Conservation (phyloP, 2,797 vertebrate genomes). For the Gastrophryne carolinensis region DNA sequence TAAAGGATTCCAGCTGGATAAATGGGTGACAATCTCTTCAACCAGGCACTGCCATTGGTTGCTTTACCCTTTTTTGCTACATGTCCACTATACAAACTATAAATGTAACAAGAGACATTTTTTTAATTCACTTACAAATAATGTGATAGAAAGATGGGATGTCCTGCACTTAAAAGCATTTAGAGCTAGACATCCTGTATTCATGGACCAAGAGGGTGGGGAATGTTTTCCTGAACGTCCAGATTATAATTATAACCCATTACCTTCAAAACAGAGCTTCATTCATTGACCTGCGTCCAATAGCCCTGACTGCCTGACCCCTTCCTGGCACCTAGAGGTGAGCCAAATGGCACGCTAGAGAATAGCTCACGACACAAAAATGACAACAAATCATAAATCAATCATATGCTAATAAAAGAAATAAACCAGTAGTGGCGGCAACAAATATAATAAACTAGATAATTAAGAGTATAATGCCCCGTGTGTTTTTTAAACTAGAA, state of each 20-base stretch:
- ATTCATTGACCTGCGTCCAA: conserved; percentile 35
- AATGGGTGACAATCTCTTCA: too few species aligned
- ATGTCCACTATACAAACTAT: too few species aligned
- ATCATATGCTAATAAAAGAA: background rate
- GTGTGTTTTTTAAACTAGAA: too few species aligned
- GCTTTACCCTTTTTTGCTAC: too few species aligned
- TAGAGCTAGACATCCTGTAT: conserved; percentile 44
- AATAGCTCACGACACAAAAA: conserved; percentile 6
- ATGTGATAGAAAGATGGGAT: conserved; percentile 20
- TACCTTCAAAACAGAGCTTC: conserved; percentile 37
- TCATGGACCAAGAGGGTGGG: conserved; percentile 38
- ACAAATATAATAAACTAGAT: too few species aligned
- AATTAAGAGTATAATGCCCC: too few species aligned
- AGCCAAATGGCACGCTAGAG: conserved; percentile 30
- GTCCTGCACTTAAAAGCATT: conserved; percentile 43
- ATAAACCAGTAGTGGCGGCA: background rate
- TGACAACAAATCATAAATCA: background rate
- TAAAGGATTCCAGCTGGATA: too few species aligned
- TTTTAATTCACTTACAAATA: conserved; percentile 1
- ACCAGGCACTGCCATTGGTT: too few species aligned
- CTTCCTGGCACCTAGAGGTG: conserved; percentile 51
- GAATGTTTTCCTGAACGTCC: conserved; percentile 41
- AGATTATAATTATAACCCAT: conserved; percentile 46
- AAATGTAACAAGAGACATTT: too few species aligned
- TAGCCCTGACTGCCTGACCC: conserved; percentile 54